Conservation (phyloP, 2,113 vertebrate genomes). For the Brachionichthys hirsutus region DNA sequence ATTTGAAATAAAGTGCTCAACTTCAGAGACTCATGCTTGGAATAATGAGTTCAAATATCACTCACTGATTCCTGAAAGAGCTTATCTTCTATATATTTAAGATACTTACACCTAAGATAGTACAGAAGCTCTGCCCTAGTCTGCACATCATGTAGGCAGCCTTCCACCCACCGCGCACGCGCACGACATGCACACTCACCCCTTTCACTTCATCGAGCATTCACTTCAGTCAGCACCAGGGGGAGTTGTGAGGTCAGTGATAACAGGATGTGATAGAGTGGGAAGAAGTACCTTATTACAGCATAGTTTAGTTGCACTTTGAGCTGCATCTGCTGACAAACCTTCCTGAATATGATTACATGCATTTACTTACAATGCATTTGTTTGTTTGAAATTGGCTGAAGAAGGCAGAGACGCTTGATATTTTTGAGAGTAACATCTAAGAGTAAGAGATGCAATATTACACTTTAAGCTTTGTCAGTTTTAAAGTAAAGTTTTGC, state of each 20-base stretch:
- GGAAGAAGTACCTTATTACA: slow-evolving; percentile 12
- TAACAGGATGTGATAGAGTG: slow-evolving; percentile 44
- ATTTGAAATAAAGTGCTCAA: slow-evolving; percentile 23
- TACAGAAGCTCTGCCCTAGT: slow-evolving; percentile 4
- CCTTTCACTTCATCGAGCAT: slow-evolving; percentile 38
- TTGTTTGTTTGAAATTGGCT: no score
- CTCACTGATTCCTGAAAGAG: slow-evolving; percentile 20
- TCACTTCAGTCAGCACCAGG: slow-evolving; percentile 64
- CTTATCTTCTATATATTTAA: slow-evolving; percentile 6
- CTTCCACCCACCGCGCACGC: slow-evolving; percentile 20
- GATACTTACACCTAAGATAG: slow-evolving; percentile 14
- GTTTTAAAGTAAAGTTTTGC: no score
- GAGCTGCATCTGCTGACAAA: slow-evolving; percentile 10
- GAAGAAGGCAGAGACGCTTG: slow-evolving; percentile 2
- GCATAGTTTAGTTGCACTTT: slow-evolving; percentile 28
- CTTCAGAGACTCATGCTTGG: slow-evolving; percentile 14
- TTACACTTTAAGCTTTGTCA: no score
- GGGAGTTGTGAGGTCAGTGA: slow-evolving; percentile 61
- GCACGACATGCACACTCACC: slow-evolving; percentile 14
- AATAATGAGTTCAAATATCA: slow-evolving; percentile 28
- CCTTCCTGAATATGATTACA: not conserved
- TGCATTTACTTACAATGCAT: not conserved
- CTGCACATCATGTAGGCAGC: slow-evolving; percentile 29
- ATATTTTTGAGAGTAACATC: not conserved
- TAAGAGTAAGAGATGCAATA: no score